These are phyloP conservation scores for Hystrix cristata DNA, from an alignment of 2,113 vertebrate species.

Conservation along the genomic window DNA sequence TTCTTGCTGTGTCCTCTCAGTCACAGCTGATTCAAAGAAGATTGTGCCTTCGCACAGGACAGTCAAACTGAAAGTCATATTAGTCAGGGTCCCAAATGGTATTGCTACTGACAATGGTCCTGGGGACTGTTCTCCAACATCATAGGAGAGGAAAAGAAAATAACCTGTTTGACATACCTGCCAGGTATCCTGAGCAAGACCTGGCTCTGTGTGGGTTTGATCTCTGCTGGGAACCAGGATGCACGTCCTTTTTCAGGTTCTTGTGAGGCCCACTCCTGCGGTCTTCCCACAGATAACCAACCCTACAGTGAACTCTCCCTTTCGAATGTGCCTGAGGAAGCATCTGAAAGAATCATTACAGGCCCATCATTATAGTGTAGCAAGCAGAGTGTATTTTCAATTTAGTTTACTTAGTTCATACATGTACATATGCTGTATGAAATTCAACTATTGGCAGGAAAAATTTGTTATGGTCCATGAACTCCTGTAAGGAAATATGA, in stretches of 20 bases:
- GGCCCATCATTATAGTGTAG: neutral
- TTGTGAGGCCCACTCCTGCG: neutral
- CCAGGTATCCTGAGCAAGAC: neutral
- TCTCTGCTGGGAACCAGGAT: neutral
- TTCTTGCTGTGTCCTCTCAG: neutral
- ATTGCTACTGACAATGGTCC: neutral
- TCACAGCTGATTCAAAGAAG: neutral
- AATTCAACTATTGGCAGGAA: neutral
- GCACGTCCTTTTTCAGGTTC: neutral
- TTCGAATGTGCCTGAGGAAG: neutral
- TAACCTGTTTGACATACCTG: neutral
- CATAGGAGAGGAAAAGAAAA: neutral
- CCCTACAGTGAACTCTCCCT: neutral
- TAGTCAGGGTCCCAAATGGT: neutral
- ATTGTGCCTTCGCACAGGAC: neutral
- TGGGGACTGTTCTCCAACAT: neutral
- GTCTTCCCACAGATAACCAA: neutral
- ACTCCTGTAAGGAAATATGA: neutral
- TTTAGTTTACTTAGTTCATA: neutral
- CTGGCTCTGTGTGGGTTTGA: neutral
- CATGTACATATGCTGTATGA: neutral
- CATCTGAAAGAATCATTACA: neutral
- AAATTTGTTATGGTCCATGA: conserved; percentile 1
- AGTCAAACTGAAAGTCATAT: neutral
- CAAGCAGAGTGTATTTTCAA: neutral